phyloP scores from a whole-genome alignment of 1,140 invertebrate species.

The Bombus waltoni region DNA sequence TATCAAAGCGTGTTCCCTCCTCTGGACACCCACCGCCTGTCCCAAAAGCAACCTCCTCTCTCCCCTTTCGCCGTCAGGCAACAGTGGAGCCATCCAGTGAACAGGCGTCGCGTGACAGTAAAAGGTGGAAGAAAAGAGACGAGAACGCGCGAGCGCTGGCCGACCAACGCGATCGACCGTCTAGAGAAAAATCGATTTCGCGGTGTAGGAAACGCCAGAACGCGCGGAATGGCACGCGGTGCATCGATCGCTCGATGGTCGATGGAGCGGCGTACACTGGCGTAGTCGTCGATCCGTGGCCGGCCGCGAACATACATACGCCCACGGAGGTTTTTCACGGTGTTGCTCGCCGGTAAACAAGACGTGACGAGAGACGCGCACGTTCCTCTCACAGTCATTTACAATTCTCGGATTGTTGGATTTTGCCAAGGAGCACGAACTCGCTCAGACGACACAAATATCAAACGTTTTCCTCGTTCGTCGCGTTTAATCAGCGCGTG shows the following conservation, averaged over 20 bases:
- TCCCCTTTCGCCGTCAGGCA: background rate
- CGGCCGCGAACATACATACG: background rate
- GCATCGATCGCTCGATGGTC: conserved; percentile 33
- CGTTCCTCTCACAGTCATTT: too few relatives aligned
- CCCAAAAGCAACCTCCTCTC: background rate
- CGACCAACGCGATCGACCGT: background rate
- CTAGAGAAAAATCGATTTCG: conserved; percentile 28
- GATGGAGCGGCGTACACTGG: conserved; percentile 3
- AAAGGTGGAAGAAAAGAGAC: background rate
- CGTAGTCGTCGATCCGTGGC: conserved; percentile 27
- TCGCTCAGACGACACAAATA: too few relatives aligned
- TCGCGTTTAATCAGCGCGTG: background rate
- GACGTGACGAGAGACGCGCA: background rate
- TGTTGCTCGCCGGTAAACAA: background rate
- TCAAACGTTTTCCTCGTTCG: background rate
- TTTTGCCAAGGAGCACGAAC: too few relatives aligned
- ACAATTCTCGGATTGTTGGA: too few relatives aligned
- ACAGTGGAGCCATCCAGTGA: background rate
- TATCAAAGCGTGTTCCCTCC: background rate
- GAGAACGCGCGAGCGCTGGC: background rate
- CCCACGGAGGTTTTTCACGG: conserved; percentile 16
- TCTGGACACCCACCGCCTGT: background rate
- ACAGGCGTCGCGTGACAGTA: conserved; percentile 12
- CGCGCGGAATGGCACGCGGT: conserved; percentile 23
- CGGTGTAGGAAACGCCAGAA: conserved; percentile 13